Conservation (phyloP, 2,113 vertebrate species). For the Leucoraja erinaceus region DNA sequence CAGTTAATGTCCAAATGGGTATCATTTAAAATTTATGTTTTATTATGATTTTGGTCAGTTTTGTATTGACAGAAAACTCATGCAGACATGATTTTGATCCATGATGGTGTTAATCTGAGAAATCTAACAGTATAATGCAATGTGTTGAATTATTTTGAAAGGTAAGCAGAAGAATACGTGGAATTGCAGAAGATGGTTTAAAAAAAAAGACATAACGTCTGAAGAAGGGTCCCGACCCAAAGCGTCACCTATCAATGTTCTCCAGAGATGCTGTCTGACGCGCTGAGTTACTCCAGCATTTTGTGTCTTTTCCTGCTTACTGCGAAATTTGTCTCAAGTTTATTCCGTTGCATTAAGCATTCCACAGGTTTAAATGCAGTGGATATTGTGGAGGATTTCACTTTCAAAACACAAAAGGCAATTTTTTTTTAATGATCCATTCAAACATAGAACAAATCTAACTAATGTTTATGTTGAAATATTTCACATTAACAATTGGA, state of each 20-base stretch:
- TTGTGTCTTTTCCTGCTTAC: neutral
- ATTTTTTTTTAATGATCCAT: neutral
- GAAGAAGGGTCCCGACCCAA: no score
- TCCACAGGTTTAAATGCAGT: neutral
- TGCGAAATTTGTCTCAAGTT: neutral
- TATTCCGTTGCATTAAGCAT: neutral
- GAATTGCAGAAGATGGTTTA: no score
- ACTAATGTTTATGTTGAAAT: neutral
- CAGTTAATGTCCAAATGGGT: neutral
- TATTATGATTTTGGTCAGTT: neutral
- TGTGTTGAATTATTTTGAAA: neutral
- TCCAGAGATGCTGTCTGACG: no score
- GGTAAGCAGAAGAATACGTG: neutral
- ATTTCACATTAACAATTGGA: neutral
- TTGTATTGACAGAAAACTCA: neutral
- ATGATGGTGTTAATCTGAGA: neutral
- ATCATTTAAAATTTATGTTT: neutral
- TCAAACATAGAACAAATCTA: neutral
- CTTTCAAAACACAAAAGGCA: neutral
- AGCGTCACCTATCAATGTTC: no score
- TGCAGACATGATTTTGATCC: neutral
- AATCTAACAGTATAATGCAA: neutral
- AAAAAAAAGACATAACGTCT: no score
- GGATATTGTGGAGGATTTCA: neutral
- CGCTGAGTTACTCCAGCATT: no score